Evolutionary conservation across 2,888 invertebrate genomes (phyloP), one percentile per base, ranked within the genome.

Genomic region (Meandrusa payeni): DNA sequence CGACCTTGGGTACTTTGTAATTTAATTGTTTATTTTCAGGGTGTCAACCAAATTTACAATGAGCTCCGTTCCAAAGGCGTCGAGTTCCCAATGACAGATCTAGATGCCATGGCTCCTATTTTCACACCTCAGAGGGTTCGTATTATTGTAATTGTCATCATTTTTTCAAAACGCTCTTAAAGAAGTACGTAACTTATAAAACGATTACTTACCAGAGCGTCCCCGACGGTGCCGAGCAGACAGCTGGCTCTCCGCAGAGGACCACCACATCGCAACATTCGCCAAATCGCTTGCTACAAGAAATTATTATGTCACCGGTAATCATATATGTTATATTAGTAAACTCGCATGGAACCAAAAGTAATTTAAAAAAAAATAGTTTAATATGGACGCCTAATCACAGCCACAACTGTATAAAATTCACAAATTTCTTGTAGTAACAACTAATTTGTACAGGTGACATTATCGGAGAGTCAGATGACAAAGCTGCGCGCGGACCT

Each of bases 1-100:
- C n/a, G n/a, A n/a, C n/a, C n/a, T n/a, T n/a, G n/a, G n/a, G n/a
- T n/a, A n/a, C n/a, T n/a, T n/a, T n/a, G n/a, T n/a, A n/a, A n/a
- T n/a, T n/a, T n/a, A 19, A 5, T 15, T 12, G 19, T 43, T 20
- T 13, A 46, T 43, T 83, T 88, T 17, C 80, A 91, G 87, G 99
- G 99, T 13, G 98, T 99, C 13, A 95, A 93, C 12, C 94, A 94
- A 75, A 92, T 98, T n/a, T 99, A 98, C 83, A 94, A 95, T 69
- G 99, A 99, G 69, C 89, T 99, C 26, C 94, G 94, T 66, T 91
- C 93, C 31, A 99, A 99, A 83, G 99, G 99, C 23, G 97, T 99
- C 41, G 98, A 99, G 77, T 99, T 99, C 80, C 99, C 99, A 0
- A 93, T 96, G 89, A 96, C 97, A 2, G 97, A 98, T 77, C 83